Evolutionary conservation across 2,888 invertebrate species (phyloP), one percentile per base, ranked within the genome.

Genomic region (Orgyia antiqua): DNA sequence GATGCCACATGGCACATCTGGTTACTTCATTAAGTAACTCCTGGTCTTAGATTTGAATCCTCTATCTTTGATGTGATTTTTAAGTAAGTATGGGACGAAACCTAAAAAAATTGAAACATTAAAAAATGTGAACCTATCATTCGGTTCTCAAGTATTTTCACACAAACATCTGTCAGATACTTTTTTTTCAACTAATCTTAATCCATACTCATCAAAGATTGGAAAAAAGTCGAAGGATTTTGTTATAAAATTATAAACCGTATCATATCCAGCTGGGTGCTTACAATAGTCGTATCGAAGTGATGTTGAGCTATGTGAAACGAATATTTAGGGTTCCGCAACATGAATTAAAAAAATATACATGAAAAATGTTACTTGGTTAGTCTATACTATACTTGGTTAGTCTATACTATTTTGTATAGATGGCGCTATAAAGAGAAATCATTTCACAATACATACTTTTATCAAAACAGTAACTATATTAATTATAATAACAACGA

Each of bases 241-340:
- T 42, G 48, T 61, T 44, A 53, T 52, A 63, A 68, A 70, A 68
- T 66, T 61, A 58, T 55, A 56, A 67, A 58, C 58, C 57, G 62
- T 60, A 67, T 58, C 61, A 39, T 72, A 58, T 51, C 75, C 68
- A 69, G 68, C 76, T 72, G 76, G 40, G 77, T 56, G 76, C 39
- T 75, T 57, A 64, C 54, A 64, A 63, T 65, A 46, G 42, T 29
- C 31, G 25, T 62, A 68, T 73, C 58, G 68, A 66, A 45, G 42
- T 54, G 56, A 60, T 61, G 52, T 44, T 53, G 58, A 47, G 43
- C 45, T 50, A 47, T 54, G 43, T 51, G 48, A 41, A 50, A 43
- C 43, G 32, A 41, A 43, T 45, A 26, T 29, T 56, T 57, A 41
- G 57, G 49, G 61, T 33, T 52, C 58, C 39, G 3, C 5, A 8